Evolutionary conservation across 2,113 vertebrate species (phyloP), one percentile per base, ranked within the genome.

Genomic region (Gallinago jamesoni): DNA sequence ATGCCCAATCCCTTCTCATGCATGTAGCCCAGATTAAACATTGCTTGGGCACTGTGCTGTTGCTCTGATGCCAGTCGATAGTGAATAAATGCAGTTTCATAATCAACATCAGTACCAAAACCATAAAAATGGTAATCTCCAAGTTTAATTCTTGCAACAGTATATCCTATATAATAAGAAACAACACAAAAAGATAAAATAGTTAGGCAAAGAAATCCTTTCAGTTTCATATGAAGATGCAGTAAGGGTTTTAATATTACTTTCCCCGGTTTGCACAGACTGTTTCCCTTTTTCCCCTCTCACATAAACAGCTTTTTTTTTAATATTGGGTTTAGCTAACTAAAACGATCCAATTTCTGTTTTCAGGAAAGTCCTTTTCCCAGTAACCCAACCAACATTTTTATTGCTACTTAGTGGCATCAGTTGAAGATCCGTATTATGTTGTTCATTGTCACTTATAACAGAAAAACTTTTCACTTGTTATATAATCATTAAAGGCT

Each of bases 11-110:
- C 99, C 85, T 99, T 99, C 97, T 99, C 99, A 27, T 99, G 99
- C 99, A 99, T 99, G 91, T 99, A 99, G 1, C 99, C 99, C 96
- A 99, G 93, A 96, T 99, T 99, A 85, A 99, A 99, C 99, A 99
- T 99, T 72, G 99, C 99, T 95, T 99, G 99, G 5, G 99, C 99
- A 2, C 99, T 99, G 97, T 99, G 99, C 67, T 99, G 99, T 75
- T 99, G 99, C 96, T 99, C 99, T 8, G 99, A 99, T 2, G 99
- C 99, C 75, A 99, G 98, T 10, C 99, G 98, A 88, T 99, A 99
- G 97, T 99, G 99, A 96, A 99, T 99, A 84, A 99, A 99, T 0
- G 99, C 99, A 0, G 99, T 99, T 98, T 99, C 99, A 0, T 99
- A 99, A 96, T 99, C 99, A 64, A 99, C 98, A 20, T 99, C 99